These are phyloP conservation scores for Agapostemon virescens DNA, from an alignment of 2,888 invertebrate genomes.

Conservation along the genomic window DNA sequence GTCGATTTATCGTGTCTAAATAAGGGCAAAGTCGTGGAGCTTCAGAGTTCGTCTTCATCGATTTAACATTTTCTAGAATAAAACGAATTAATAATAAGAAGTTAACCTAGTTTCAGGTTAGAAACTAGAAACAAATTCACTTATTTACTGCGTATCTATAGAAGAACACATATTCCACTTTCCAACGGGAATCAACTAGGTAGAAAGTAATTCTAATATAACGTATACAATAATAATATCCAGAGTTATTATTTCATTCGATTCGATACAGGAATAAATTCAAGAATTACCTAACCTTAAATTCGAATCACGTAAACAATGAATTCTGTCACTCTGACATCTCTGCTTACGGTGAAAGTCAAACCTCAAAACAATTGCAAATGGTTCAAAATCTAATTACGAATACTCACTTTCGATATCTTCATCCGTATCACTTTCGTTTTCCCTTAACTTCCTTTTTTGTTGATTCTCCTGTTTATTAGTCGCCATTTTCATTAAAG, in stretches of 20 bases:
- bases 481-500: constrained; percentile 57
- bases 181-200: too few species aligned
- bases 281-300: constrained; percentile 52
- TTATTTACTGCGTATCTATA: background rate
- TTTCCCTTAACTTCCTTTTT: constrained; percentile 69
- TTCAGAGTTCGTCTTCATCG: constrained; percentile 46
- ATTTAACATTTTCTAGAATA: constrained; percentile 54
- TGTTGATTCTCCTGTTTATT: constrained; percentile 42
- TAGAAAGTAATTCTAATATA: background rate
- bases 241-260: background rate
- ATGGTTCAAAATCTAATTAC: background rate
- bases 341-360: background rate
- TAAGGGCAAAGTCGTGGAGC: constrained; percentile 92
- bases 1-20: constrained; percentile 98
- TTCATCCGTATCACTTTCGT: constrained; percentile 66
- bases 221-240: background rate
- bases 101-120: constrained; percentile 34
- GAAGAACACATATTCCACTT: background rate
- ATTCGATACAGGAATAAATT: background rate
- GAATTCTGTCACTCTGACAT: constrained; percentile 7
- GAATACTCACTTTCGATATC: constrained; percentile 68
- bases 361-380: constrained; percentile 13
- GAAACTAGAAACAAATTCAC: background rate
- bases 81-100: constrained; percentile 6
- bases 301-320: constrained; percentile 36